Base-by-base conservation (phyloP, 1,140 invertebrate genomes). In the Apis cerana region DNA sequence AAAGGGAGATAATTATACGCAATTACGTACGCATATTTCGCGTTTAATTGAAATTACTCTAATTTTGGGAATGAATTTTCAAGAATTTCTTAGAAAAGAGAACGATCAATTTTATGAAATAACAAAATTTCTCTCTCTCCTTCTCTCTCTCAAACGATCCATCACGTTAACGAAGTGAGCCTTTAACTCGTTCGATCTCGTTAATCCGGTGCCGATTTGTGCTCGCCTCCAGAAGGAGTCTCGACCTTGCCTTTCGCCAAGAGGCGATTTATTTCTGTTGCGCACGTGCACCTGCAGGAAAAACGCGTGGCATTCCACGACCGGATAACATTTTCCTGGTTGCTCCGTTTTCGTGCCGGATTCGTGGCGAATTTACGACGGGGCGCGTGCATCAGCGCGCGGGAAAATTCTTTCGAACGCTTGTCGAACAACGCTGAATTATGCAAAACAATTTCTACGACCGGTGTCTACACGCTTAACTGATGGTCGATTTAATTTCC, bases 221-320 rank as follows among this genome's bases (percentile, higher is more conserved):
- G 56, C 78, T 80, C 74, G 67, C 62, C 68, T 56, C 23, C 43
- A 56, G n/a, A 59, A 77, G 76, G 17, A 15, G 68, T 70, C 65
- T 48, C 74, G 81, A 80, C 75, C 85, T 86, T 81, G 76, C 84
- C 80, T 79, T 77, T 54, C 80, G 79, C 72, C 74, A 54, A 50
- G 59, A 50, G 54, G 19, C 81, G 76, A 87, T 87, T 87, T 80
- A 87, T 86, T 83, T 87, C 67, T 43, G 33, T 27, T 71, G 76
- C 9, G 65, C 81, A 67, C 81, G 80, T 76, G 72, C 85, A 61
- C 81, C 75, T 83, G 85, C 56, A 48, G 81, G 85, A 80, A 87
- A 77, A 87, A 83, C 62, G 69, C 85, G 69, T 74, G 50, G 71
- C 58, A 86, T 86, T 82, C 79, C 84, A 70, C 75, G 79, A 17